Percentiles rank a stretch among this genome's conserved stretches.
Conservation (phyloP, 2,113 vertebrate species). For the Piprites chloris region DNA sequence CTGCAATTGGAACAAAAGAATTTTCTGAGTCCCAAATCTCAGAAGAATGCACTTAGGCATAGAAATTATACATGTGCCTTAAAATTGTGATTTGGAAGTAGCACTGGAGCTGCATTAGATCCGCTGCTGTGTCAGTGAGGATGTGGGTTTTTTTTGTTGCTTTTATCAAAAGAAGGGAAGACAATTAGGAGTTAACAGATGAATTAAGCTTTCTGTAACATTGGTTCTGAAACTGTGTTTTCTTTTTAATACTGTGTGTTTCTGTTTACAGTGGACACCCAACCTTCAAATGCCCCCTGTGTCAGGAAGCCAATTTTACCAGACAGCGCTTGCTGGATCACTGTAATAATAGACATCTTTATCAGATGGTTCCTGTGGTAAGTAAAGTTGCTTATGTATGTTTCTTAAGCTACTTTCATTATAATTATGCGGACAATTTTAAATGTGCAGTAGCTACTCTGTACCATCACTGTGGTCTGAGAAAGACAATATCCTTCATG, state of each 20-base stretch:
- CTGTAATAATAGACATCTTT: slow-evolving; percentile 78
- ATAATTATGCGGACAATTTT: background rate
- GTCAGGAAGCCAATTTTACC: slow-evolving; percentile 79
- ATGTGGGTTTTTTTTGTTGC: accelerated
- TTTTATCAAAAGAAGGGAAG: background rate
- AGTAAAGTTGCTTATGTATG: slow-evolving; percentile 41
- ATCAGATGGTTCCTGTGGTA: slow-evolving; percentile 79
- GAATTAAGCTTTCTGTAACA: background rate
- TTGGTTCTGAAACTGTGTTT: background rate
- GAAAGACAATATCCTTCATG: background rate
- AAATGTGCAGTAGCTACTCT: background rate
- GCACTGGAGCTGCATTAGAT: background rate
- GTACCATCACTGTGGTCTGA: background rate
- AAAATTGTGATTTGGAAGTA: background rate
- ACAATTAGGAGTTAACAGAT: background rate
- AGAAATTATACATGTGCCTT: background rate
- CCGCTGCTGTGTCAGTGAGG: background rate
- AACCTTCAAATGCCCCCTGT: slow-evolving; percentile 82
- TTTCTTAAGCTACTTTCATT: background rate
- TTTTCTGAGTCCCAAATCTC: background rate
- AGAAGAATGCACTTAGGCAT: background rate
- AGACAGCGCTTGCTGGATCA: slow-evolving; percentile 80
- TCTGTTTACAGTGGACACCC: slow-evolving; percentile 69
- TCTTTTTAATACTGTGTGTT: background rate
- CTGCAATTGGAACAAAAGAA: background rate